Evolutionary conservation across 2,888 invertebrate genomes (phyloP).

Genomic region (Belgica antarctica): DNA sequence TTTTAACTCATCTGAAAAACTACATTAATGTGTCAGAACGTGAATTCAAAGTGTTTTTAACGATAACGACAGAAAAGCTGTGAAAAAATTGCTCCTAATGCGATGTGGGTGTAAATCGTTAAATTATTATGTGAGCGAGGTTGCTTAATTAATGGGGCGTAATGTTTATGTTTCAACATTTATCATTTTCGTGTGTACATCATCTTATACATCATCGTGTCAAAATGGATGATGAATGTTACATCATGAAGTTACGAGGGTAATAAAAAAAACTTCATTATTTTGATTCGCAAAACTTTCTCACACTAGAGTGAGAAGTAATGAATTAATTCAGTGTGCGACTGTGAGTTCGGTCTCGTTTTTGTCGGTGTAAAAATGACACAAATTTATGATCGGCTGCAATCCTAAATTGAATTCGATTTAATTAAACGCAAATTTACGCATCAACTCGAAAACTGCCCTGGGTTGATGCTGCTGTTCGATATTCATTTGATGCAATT

Average conservation of each 20-base stretch:
- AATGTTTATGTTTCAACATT: conserved; percentile 29
- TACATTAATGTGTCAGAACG: not conserved
- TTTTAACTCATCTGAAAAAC: not conserved
- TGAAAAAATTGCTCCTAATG: not conserved
- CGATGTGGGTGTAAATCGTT: not conserved
- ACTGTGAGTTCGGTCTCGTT: no score
- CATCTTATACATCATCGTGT: conserved; percentile 7
- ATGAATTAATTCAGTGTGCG: not conserved
- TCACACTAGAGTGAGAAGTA: no score
- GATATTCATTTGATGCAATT: no score
- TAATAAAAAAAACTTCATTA: no score
- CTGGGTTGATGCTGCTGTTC: no score
- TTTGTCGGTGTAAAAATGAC: no score
- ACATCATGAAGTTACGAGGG: not conserved
- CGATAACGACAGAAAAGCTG: not conserved
- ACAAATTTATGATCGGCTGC: no score
- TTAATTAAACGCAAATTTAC: no score
- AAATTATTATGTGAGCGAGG: not conserved
- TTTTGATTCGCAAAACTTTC: no score
- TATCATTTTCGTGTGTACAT: conserved; percentile 21
- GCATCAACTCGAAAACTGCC: no score
- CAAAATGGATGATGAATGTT: conserved; percentile 10
- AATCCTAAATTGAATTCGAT: no score
- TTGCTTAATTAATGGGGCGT: conserved; percentile 35
- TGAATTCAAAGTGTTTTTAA: not conserved